Base-by-base conservation (phyloP, 92 coral and sea anemone genomes). In the Actinernus sp. region DNA sequence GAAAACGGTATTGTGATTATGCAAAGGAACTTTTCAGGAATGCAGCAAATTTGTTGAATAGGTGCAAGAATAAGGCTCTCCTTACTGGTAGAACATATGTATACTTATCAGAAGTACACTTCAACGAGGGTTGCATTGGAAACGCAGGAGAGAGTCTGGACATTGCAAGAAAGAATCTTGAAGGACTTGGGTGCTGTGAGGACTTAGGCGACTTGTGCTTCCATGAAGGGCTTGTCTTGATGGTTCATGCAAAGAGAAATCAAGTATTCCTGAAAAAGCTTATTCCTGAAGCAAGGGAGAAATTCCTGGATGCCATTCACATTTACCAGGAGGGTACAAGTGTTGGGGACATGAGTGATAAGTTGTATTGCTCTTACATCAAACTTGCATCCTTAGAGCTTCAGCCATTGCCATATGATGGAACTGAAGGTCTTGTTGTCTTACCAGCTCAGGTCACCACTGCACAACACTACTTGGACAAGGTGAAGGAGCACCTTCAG, bases 141-240 rank as follows among this genome's bases (percentile, higher is more conserved):
- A 91, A 85, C 39, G 97, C 97, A 13, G 97, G 89, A n/a, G 98
- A 94, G 29, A 92, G 97, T 67, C 85, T 91, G 20, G 71, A 77
- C 16, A 80, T 94, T 52, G 98, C 98, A 23, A 65, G 92, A 49
- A 87, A 78, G 51, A 91, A 83, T 59, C 78, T 94, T 19, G 84
- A 71, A 68, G 52, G 60, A 16, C 48, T 94, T 61, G 86, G 64
- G 41, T 66, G 83, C 4, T 94, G 95, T 68, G 97, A 91, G 30
- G 98, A 94, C 23, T 47, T 75, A 30, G 98, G 95, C 17, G 98
- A 94, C 53, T 76, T 91, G 26, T 76, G 91, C 51, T 91, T 78
- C 60, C 87, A 82, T 25, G 94, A 94, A 57, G 98, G 98, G 23
- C 55, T 74, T 5, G 78, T 94, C 19, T 70, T 94, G 40, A 63